Evolutionary conservation across 2,113 vertebrate genomes (phyloP).

Genomic region (Verasper variegatus): DNA sequence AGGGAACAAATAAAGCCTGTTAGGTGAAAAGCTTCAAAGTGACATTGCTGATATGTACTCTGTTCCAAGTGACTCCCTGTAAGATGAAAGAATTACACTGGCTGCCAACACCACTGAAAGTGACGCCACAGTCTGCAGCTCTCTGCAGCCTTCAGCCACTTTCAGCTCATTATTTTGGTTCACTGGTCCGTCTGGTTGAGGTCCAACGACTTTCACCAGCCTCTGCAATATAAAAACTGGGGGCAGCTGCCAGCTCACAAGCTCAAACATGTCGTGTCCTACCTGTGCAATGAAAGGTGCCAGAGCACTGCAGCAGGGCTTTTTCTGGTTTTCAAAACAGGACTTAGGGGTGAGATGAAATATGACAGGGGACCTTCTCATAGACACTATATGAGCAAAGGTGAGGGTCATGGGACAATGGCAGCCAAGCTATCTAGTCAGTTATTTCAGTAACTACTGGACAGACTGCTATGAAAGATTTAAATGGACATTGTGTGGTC

Average conservation of each 20-base stretch:
- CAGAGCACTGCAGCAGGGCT: not conserved
- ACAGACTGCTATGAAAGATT: not conserved
- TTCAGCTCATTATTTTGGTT: constrained; percentile 72
- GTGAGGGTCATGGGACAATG: not conserved
- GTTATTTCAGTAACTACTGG: not conserved
- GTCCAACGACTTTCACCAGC: constrained; percentile 48
- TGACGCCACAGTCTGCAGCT: constrained; percentile 44
- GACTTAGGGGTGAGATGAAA: not conserved
- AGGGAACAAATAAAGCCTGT: constrained; percentile 2
- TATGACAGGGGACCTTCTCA: not conserved
- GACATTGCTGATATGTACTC: constrained; percentile 17
- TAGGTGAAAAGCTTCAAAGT: constrained; percentile 1
- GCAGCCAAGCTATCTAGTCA: not conserved
- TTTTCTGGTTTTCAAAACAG: not conserved
- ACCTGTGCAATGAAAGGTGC: constrained; percentile 31
- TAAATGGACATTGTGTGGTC: not conserved
- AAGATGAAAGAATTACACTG: constrained; percentile 23
- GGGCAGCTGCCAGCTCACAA: constrained; percentile 43
- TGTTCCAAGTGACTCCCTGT: constrained; percentile 27
- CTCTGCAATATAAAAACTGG: constrained; percentile 28
- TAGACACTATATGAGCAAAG: not conserved
- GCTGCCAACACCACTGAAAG: constrained; percentile 25
- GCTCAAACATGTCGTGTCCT: constrained; percentile 29
- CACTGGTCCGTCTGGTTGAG: constrained; percentile 68
- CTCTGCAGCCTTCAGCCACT: constrained; percentile 47